phyloP scores from a whole-genome alignment of 2,113 vertebrate species.

The Etheostoma cragini region DNA sequence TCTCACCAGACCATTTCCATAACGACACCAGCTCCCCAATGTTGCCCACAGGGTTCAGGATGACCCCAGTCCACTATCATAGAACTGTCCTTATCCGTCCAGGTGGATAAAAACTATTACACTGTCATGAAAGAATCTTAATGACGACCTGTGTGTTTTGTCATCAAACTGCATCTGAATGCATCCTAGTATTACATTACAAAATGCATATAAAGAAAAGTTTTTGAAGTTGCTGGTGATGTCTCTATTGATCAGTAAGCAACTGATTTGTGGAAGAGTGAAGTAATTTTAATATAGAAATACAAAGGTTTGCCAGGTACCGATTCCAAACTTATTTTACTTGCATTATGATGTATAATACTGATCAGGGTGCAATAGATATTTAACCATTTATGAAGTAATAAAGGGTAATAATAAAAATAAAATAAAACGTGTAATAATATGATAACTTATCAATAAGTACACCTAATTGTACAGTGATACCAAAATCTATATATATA shows the following conservation, averaged over 20 bases:
- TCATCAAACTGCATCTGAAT: slow-evolving; percentile 2
- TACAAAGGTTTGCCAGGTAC: neutral
- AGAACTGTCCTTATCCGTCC: slow-evolving; percentile 84
- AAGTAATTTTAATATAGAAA: too few relatives aligned
- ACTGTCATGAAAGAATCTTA: neutral
- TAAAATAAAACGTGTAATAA: too few relatives aligned
- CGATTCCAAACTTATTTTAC: neutral
- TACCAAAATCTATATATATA: neutral
- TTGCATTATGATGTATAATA: neutral
- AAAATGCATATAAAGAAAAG: neutral
- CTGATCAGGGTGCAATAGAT: neutral
- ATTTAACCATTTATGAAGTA: neutral
- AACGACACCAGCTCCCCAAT: slow-evolving; percentile 82
- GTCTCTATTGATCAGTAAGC: neutral
- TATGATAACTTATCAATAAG: neutral
- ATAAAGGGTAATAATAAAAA: neutral
- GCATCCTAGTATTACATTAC: neutral
- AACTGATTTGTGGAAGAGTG: neutral
- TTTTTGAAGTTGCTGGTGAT: neutral
- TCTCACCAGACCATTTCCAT: slow-evolving; percentile 81
- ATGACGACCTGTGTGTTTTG: neutral
- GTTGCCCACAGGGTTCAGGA: slow-evolving; percentile 81
- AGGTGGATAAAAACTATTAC: slow-evolving; percentile 45
- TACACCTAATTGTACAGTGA: neutral
- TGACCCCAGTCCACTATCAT: slow-evolving; percentile 84